Base-by-base conservation (phyloP, 2,888 invertebrate genomes). In the Halocaridina rubra region DNA sequence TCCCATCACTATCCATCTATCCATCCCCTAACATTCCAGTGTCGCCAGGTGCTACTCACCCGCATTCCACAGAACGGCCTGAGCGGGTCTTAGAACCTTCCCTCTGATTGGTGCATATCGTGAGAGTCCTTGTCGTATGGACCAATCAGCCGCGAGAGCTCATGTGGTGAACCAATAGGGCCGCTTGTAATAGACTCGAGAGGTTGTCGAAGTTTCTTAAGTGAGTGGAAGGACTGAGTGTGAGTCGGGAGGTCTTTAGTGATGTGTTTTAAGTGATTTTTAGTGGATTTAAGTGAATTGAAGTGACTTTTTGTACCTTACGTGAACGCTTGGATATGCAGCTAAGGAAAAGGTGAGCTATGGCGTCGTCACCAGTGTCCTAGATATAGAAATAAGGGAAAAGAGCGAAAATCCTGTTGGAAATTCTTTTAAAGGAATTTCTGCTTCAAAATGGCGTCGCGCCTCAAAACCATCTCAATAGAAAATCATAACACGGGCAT, bases 401-500 rank as follows among this genome's bases (percentile, higher is more conserved):
- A 19, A 53, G 53, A 5, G n/a, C 19, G 53, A 74, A 74, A 74
- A 24, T 74, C 72, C 72, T 74, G 46, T 74, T 74, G 33, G 16
- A n/a, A 19, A 53, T 33, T 19, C 46, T 74, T 46, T 77, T 59
- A 77, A 67, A 61, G 77, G 61, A 61, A 77, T 77, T 77, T 61
- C 61, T 22, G 61, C 77, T 77, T 77, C 61, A 77, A 77, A 77
- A 77, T 77, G 77, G 77, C 77, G 77, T 77, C 77, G 67, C n/a
- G 19, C 59, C 59, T 29, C 33, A 29, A 61, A 33, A 61, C n/a
- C n/a, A 29, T 32, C 61, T 33, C 57, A 59, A 61, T 77, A 61
- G 77, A 77, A 77, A 77, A 32, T 3, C n/a, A 4, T 53, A n/a
- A n/a, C n/a, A 53, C 8, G 53, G 4, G 7, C 10, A 7, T 4